These are phyloP conservation scores for Drosophila sechellia DNA, from an alignment of 1,140 invertebrate species.

Conservation along the genomic window DNA sequence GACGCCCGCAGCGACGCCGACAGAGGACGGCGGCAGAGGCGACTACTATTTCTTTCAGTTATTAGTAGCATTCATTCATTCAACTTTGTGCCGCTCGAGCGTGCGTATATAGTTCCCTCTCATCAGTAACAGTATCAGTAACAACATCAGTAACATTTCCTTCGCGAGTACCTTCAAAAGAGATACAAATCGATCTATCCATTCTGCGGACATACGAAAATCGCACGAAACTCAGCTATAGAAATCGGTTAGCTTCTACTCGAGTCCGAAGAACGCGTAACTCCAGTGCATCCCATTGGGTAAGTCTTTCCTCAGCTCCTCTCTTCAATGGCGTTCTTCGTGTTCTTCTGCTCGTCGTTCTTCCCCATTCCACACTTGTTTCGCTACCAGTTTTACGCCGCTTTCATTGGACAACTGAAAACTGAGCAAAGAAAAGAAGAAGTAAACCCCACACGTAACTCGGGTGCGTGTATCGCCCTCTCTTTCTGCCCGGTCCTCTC, in stretches of 20 bases:
- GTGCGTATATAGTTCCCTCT: conserved; percentile 73
- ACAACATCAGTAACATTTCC: conserved; percentile 71
- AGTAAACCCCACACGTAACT: conserved; percentile 41
- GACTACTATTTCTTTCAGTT: conserved; percentile 83
- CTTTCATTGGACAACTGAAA: conserved; percentile 73
- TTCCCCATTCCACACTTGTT: conserved; percentile 36
- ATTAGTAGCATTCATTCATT: conserved; percentile 83
- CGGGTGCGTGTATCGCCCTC: conserved; percentile 41
- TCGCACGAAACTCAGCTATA: conserved; percentile 3
- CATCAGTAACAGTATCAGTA: conserved; percentile 77
- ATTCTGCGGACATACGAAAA: neutral
- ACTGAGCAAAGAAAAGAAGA: conserved; percentile 20
- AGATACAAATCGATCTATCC: conserved; percentile 14
- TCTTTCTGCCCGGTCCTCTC: conserved; percentile 13
- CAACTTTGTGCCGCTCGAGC: conserved; percentile 82
- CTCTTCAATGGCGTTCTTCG: conserved; percentile 47
- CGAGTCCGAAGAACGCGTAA: conserved; percentile 35
- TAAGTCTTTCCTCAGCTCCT: conserved; percentile 42
- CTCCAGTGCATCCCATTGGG: conserved; percentile 58
- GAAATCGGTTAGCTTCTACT: neutral
- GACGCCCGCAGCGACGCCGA: conserved; percentile 44
- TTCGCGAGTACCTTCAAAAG: conserved; percentile 72
- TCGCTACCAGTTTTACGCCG: conserved; percentile 83
- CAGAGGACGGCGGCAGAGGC: conserved; percentile 60
- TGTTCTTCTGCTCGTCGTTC: conserved; percentile 40